These are phyloP conservation scores for Drosophila rufa DNA, from an alignment of 1,140 invertebrate species.

Conservation along the genomic window DNA sequence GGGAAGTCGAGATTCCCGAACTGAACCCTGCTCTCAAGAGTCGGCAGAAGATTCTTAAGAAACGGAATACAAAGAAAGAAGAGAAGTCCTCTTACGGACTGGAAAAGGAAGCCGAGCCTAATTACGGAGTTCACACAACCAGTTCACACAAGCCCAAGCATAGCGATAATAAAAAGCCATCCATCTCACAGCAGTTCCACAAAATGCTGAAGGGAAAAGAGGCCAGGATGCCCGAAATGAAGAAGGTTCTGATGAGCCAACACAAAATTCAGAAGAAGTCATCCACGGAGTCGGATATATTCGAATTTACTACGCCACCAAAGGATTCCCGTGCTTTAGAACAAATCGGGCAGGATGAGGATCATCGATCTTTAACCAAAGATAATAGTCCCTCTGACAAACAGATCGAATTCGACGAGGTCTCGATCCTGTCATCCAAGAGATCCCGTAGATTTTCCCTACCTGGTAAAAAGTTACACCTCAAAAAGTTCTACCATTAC, in stretches of 20 bases:
- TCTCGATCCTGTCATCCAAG: background rate
- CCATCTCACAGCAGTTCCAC: background rate
- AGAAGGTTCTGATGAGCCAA: background rate
- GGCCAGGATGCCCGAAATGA: background rate
- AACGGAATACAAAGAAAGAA: background rate
- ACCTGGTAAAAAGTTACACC: background rate
- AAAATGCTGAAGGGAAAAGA: slow-evolving; percentile 4
- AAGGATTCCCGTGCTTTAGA: background rate
- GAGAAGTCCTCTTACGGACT: background rate
- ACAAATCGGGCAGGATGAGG: no score
- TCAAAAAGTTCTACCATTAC: slow-evolving; percentile 18
- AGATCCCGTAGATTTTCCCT: background rate
- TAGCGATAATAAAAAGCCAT: background rate
- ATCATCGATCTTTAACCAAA: no score
- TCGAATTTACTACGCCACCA: background rate
- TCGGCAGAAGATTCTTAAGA: background rate
- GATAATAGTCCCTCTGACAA: background rate
- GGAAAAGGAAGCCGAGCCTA: background rate
- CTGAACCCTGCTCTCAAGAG: background rate
- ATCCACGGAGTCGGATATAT: background rate
- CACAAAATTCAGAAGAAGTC: background rate
- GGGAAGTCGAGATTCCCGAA: background rate
- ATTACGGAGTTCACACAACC: background rate
- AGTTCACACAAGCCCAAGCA: no score
- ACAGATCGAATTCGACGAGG: background rate